Conservation (phyloP, 2,113 vertebrate genomes). For the Corythornis madagascariensis region DNA sequence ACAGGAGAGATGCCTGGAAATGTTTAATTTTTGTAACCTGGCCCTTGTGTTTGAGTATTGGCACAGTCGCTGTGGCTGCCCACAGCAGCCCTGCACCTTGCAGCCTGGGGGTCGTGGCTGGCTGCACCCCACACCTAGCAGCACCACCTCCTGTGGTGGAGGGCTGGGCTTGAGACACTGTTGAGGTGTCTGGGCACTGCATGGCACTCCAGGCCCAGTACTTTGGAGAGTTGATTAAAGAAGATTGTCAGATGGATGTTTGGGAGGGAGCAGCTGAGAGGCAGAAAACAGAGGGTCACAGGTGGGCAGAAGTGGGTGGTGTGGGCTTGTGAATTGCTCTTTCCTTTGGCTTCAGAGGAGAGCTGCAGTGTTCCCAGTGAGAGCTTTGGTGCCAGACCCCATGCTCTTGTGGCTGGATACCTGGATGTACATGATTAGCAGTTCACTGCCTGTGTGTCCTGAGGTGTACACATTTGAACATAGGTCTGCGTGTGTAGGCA, state of each 20-base stretch:
- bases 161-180: not conserved
- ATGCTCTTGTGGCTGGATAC: not conserved
- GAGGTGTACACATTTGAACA: not conserved
- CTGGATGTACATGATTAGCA: not conserved
- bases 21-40: not conserved
- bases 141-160: rapidly evolving
- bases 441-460: not conserved
- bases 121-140: not conserved
- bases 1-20: not conserved
- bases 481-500: not conserved
- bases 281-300: too few relatives aligned
- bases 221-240: not conserved
- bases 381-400: not conserved
- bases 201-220: not conserved
- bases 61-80: not conserved
- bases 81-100: rapidly evolving
- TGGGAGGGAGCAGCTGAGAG: not conserved
- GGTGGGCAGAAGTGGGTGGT: not conserved
- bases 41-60: not conserved
- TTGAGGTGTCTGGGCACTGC: rapidly evolving
- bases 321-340: not conserved
- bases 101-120: not conserved
- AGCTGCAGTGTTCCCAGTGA: not conserved
- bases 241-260: not conserved
- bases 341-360: not conserved